A percentile compares a stretch with the other conserved stretches of the same genome.
Evolutionary conservation across 2,888 invertebrate species (phyloP).

Genomic region (Torymus texanus): DNA sequence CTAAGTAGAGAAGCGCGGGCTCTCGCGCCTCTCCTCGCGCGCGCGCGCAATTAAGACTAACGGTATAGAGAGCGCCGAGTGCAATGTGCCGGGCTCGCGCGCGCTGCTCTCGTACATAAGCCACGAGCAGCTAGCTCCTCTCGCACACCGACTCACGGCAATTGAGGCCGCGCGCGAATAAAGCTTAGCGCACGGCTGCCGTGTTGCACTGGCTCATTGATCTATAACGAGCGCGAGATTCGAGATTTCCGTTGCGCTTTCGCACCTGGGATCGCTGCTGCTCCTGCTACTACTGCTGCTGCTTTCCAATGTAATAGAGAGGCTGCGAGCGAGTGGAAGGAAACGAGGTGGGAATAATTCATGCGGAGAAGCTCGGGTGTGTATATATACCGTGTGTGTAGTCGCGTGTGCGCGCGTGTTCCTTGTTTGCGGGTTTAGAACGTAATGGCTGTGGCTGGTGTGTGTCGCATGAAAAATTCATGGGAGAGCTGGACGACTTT

Average conservation of each 20-base stretch:
- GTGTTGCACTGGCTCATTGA: conserved; percentile 4
- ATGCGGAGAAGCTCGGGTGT: background rate
- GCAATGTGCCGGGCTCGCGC: background rate
- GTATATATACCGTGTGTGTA: background rate
- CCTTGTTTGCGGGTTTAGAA: background rate
- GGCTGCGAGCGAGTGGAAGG: too few species aligned
- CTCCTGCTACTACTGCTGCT: background rate
- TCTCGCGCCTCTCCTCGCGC: conserved; percentile 17
- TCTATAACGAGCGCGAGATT: conserved; percentile 28
- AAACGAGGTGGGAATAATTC: conserved; percentile 29
- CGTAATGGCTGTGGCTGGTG: background rate
- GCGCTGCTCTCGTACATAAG: too few species aligned
- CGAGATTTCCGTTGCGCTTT: conserved; percentile 27
- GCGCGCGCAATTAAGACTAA: conserved; percentile 48
- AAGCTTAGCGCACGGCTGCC: background rate
- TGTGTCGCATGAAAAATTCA: conserved; percentile 15
- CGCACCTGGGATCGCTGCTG: conserved; percentile 5
- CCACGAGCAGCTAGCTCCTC: too few species aligned
- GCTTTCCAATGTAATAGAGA: too few species aligned
- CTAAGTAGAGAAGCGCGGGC: background rate
- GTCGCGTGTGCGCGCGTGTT: background rate
- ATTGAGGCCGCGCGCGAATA: conserved; percentile 13
- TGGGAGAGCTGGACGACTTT: background rate
- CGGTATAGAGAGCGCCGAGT: conserved; percentile 24
- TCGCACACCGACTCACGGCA: background rate